Conservation (phyloP, 1,140 invertebrate genomes). For the Melanaphis sacchari region DNA sequence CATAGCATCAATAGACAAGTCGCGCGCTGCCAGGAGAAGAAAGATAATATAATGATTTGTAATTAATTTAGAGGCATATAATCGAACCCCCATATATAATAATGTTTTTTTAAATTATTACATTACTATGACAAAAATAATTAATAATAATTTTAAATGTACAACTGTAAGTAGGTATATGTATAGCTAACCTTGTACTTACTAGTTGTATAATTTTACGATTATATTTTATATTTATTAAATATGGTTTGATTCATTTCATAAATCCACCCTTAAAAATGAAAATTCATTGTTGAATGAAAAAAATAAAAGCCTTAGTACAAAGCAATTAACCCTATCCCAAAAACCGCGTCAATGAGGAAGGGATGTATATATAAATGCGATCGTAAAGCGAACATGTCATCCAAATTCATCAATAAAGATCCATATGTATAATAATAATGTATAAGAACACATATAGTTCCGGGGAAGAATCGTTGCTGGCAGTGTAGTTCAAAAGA, state of each 20-base stretch:
- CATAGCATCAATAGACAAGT: too few relatives aligned
- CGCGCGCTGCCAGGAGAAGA: too few relatives aligned
- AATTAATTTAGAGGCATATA: too few relatives aligned
- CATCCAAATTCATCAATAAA: conserved; percentile 53
- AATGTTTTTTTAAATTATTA: too few relatives aligned
- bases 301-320: neutral
- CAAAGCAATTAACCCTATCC: conserved; percentile 2
- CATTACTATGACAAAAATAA: too few relatives aligned
- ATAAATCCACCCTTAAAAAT: neutral
- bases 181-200: neutral
- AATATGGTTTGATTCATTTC: neutral
- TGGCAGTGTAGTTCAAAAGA: neutral
- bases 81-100: too few relatives aligned
- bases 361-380: neutral
- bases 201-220: too few relatives aligned
- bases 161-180: neutral
- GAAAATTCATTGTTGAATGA: neutral
- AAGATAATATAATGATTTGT: too few relatives aligned
- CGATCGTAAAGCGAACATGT: neutral
- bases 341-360: neutral
- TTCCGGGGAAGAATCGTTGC: neutral
- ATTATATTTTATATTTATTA: neutral
- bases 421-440: conserved; percentile 31
- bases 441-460: conserved; percentile 24
- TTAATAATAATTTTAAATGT: neutral